Percentiles rank a stretch among this genome's conserved stretches.
Evolutionary conservation across 2,113 vertebrate genomes (phyloP).

Genomic region (Choloepus hoffmanni): DNA sequence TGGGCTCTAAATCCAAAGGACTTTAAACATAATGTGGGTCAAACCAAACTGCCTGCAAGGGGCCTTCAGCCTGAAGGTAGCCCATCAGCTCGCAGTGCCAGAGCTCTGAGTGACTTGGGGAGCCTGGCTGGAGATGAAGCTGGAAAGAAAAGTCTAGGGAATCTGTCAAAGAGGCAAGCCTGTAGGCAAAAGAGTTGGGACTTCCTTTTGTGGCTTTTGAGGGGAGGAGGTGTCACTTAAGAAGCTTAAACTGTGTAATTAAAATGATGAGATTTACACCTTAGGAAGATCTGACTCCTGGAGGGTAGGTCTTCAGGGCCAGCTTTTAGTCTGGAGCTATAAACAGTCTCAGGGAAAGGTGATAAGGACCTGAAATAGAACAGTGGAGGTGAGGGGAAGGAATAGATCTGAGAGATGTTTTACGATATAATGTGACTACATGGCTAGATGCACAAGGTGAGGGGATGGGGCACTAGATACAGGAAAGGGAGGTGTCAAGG

Average conservation of each 20-base stretch:
- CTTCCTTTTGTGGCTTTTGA: background rate
- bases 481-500: conserved; percentile 1
- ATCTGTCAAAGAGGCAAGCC: background rate
- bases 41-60: conserved; percentile 10
- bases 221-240: background rate
- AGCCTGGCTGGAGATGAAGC: background rate
- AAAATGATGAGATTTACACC: background rate
- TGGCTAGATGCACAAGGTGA: background rate
- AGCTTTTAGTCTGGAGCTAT: background rate
- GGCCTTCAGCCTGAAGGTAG: background rate
- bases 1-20: conserved; percentile 24
- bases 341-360: background rate
- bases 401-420: background rate
- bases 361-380: background rate
- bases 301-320: background rate
- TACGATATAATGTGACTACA: background rate
- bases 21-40: background rate
- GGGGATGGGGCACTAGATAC: background rate
- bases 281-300: background rate
- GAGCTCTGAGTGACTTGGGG: background rate
- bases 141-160: background rate
- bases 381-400: background rate
- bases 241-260: background rate
- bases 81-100: background rate
- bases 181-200: background rate